Evolutionary conservation across 1,140 invertebrate species (phyloP).

Genomic region (Potamilus streckersoni): DNA sequence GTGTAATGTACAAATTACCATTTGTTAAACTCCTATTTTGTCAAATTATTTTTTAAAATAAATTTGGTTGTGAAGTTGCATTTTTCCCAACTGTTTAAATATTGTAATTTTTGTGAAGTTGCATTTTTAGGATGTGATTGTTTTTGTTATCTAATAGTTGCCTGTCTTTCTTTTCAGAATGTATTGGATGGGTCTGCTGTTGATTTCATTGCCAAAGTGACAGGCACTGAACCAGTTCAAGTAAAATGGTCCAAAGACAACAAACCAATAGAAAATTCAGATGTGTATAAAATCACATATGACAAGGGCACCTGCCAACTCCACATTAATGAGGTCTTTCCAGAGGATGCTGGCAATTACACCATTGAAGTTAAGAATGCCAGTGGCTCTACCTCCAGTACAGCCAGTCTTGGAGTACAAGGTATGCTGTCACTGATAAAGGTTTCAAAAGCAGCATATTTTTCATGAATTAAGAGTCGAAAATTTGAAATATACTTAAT

Average conservation of each 20-base stretch:
- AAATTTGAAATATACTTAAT: too few species aligned
- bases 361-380: slow-evolving; percentile 90
- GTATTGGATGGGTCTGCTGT: slow-evolving; percentile 57
- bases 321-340: slow-evolving; percentile 91
- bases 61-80: too few species aligned
- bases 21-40: too few species aligned
- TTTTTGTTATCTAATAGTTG: neutral
- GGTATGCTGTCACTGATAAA: slow-evolving; percentile 40
- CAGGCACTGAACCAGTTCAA: slow-evolving; percentile 62
- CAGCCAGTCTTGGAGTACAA: slow-evolving; percentile 61
- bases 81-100: too few species aligned
- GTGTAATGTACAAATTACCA: too few species aligned
- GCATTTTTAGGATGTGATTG: too few species aligned
- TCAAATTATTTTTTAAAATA: too few species aligned
- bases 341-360: slow-evolving; percentile 92
- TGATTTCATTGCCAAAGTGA: slow-evolving; percentile 61
- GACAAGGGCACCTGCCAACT: slow-evolving; percentile 51
- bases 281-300: slow-evolving; percentile 47
- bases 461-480: too few species aligned
- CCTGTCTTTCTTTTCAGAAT: slow-evolving; percentile 39
- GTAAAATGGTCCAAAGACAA: slow-evolving; percentile 59
- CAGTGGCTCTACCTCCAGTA: slow-evolving; percentile 79
- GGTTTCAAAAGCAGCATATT: too few species aligned
- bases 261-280: slow-evolving; percentile 47
- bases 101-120: too few species aligned